Base-by-base conservation (phyloP, 2,888 invertebrate species). In the Boloria euphrosyne region DNA sequence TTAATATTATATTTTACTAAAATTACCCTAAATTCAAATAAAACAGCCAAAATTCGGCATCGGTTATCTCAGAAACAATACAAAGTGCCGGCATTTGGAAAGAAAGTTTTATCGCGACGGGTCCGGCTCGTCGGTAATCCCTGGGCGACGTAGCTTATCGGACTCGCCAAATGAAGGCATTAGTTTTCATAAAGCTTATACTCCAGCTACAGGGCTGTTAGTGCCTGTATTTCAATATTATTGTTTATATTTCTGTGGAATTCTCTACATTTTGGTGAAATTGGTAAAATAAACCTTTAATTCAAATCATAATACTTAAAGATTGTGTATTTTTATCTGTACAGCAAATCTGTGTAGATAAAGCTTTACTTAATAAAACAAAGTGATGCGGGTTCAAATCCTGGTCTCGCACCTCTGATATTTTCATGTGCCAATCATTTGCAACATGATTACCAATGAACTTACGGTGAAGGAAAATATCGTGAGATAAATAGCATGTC, bases 151-250 rank as follows among this genome's bases (percentile, higher is more conserved):
- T 85, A 82, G 89, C 90, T 90, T 90, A 90, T 90, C 89, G 86
- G 81, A 69, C 81, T 82, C 83, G 85, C 86, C 88, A 89, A 90
- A 90, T 90, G 89, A 90, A 90, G 88, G 90, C 90, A 90, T 90
- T 90, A 89, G 90, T 90, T 90, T 90, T 89, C 90, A 90, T 90
- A 90, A 90, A 89, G 86, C 89, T 76, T 83, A 88, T 86, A 87
- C 86, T 86, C 86, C 79, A 80, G 27, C 64, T 65, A 50, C 60
- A 50, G 46, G 62, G 50, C 13, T 46, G 54, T 57, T 47, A 18
- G 46, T 38, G 31, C 31, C 7, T 58, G 58, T 63, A 55, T 44
- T 50, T 51, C 64, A 27, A 58, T 51, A 27, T 57, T 53, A 49
- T 31, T 49, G 44, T 49, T 59, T 6, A 47, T 54, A 54, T 51